Percentiles rank a stretch among this genome's conserved stretches.
Evolutionary conservation across 2,797 vertebrate species (phyloP).

Genomic region (Diplodus puntazzo): DNA sequence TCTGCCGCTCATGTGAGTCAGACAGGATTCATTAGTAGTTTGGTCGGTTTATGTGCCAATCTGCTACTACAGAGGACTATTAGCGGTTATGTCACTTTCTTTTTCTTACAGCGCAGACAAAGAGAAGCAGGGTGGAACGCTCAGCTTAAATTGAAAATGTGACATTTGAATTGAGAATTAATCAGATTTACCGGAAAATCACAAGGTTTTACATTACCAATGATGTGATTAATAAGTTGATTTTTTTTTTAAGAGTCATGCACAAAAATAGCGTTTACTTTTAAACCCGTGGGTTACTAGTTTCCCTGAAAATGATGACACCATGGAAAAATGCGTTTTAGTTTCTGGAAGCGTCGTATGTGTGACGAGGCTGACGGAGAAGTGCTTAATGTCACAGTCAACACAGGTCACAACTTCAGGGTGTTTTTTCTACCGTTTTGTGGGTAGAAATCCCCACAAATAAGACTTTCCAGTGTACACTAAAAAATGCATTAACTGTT

Average conservation of each 20-base stretch:
- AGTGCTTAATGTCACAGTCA: constrained; percentile 58
- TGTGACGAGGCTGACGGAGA: constrained; percentile 36
- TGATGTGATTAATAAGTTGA: background rate
- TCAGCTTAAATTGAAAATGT: constrained; percentile 28
- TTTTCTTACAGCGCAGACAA: background rate
- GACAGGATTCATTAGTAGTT: constrained; percentile 27
- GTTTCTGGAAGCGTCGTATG: constrained; percentile 19
- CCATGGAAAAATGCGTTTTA: constrained; percentile 33
- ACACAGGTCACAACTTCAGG: constrained; percentile 34
- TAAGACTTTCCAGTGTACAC: constrained; percentile 27
- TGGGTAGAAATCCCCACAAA: constrained; percentile 46
- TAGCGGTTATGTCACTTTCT: background rate
- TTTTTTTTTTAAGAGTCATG: background rate
- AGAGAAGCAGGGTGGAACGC: constrained; percentile 2
- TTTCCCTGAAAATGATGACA: constrained; percentile 31
- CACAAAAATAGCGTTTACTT: background rate
- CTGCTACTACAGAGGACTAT: background rate
- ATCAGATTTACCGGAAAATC: constrained; percentile 5
- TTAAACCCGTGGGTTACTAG: background rate
- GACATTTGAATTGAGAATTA: constrained; percentile 27
- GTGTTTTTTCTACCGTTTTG: constrained; percentile 44
- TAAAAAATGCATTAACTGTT: constrained; percentile 37
- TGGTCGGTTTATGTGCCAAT: constrained; percentile 15
- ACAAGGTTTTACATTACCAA: constrained; percentile 13
- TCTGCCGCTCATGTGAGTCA: constrained; percentile 21